Base-by-base conservation (phyloP, 2,113 vertebrate species). In the Ginglymostoma cirratum region DNA sequence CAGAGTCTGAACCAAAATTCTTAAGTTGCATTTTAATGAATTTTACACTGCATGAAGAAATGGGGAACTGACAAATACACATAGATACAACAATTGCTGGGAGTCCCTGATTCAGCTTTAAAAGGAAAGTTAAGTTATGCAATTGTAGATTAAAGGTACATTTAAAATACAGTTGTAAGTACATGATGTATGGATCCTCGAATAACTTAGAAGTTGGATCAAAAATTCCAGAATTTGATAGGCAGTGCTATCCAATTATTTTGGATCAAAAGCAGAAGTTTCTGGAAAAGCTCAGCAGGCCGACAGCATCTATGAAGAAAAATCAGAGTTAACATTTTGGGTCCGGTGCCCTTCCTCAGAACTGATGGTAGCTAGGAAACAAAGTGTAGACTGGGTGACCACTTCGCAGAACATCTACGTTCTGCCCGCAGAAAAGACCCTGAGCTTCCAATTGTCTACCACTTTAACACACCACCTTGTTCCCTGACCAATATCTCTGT, bases 211-310 rank as follows among this genome's bases (percentile, higher is more conserved):
- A 92, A 19, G 87, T n/a, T 65, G 61, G 30, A 15, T 92, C 4
- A n/a, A 92, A 92, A 92, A 92, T 92, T 92, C 27, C 30, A n/a
- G 87, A 65, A 55, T n/a, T 92, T n/a, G n/a, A 23, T 19, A 83
- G 7, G 30, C 27, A 34, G 8, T 34, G 30, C 23, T 85, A 24
- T 14, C 87, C 52, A 65, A 92, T 92, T 55, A 92, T 34, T 65
- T 92, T 61, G 55, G 21, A 19, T 65, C 87, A 48, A 48, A 48
- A 48, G 1, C 48, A 48, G 48, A 48, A 48, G 48, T 48, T 48
- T 0, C 3, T 48, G 48, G 48, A 48, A 48, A 48, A 48, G 48
- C 48, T 48, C 48, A 48, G 48, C 48, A 48, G 48, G 48, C 48
- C 48, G 48, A 48, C 48, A 48, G 3, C 48, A 48, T 48, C 48